Evolutionary conservation across 2,797 vertebrate genomes (phyloP).

Genomic region (Siniperca undulata): DNA sequence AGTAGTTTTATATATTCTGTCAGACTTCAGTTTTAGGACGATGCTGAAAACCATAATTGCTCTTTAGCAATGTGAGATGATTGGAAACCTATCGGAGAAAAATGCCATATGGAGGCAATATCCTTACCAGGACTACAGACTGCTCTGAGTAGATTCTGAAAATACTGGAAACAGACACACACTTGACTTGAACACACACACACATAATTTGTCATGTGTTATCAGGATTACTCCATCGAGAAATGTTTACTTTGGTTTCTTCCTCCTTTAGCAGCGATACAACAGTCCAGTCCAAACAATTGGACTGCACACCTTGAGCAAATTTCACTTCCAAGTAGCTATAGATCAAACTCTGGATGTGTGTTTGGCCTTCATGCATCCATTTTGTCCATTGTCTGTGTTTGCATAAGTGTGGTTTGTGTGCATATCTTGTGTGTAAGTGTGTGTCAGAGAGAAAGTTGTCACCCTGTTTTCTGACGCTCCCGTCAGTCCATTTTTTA

Average conservation of each 20-base stretch:
- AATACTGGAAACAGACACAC: constrained; percentile 36
- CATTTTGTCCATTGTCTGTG: constrained; percentile 66
- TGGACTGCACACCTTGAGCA: constrained; percentile 64
- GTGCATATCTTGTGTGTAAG: constrained; percentile 40
- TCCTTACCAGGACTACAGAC: constrained; percentile 45
- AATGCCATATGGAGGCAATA: constrained; percentile 70
- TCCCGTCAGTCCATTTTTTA: constrained; percentile 43
- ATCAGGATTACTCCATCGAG: constrained; percentile 37
- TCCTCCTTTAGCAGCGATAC: constrained; percentile 48
- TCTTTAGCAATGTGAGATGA: constrained; percentile 64
- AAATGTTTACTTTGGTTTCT: constrained; percentile 57
- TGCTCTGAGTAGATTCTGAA: constrained; percentile 41
- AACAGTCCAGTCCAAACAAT: constrained; percentile 23
- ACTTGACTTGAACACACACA: constrained; percentile 31
- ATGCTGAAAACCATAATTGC: constrained; percentile 58
- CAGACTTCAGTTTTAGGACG: constrained; percentile 50
- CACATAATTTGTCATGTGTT: constrained; percentile 35
- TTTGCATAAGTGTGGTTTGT: constrained; percentile 60
- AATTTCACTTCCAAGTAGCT: constrained; percentile 53
- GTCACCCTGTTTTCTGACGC: constrained; percentile 53
- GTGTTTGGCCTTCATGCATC: constrained; percentile 50
- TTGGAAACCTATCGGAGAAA: constrained; percentile 64
- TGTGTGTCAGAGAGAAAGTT: constrained; percentile 42
- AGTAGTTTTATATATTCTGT: constrained; percentile 40
- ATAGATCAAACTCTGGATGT: constrained; percentile 52